Conservation (phyloP, 2,888 invertebrate species). For the Hartigia nigra region DNA sequence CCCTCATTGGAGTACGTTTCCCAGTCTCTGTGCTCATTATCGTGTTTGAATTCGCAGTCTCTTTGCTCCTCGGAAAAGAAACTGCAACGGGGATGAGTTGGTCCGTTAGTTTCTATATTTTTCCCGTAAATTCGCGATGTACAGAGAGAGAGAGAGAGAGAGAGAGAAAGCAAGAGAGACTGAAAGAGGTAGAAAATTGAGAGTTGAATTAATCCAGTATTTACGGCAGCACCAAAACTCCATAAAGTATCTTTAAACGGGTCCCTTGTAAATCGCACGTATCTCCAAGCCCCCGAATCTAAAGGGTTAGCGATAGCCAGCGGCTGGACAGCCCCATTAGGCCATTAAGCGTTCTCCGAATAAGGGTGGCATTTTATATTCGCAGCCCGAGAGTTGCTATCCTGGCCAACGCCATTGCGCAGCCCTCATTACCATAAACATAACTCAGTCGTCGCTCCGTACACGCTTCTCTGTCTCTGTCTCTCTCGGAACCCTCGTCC, state of each 20-base stretch:
- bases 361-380: constrained; percentile 6
- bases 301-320: constrained; percentile 22
- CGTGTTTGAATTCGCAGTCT: constrained; percentile 6
- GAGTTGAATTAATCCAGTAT: constrained; percentile 9
- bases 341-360: constrained; percentile 7
- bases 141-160: neutral
- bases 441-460: constrained; percentile 20
- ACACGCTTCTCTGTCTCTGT: neutral
- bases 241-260: constrained; percentile 22
- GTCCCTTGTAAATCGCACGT: constrained; percentile 4
- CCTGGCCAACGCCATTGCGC: constrained; percentile 2
- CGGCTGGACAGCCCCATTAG: constrained; percentile 21
- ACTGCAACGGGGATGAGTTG: neutral
- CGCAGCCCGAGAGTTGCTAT: constrained; percentile 1
- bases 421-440: constrained; percentile 38
- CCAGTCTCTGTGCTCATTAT: constrained; percentile 20
- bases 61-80: neutral
- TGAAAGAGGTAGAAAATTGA: neutral
- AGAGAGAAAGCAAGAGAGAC: neutral
- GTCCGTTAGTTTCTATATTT: neutral
- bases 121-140: neutral
- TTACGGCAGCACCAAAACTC: constrained; percentile 14
- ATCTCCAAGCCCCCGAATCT: constrained; percentile 9
- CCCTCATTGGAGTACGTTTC: constrained; percentile 20
- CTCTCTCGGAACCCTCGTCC: too few species aligned